Evolutionary conservation across 2,797 vertebrate genomes (phyloP).

Genomic region (Notoglanidium macrostoma): DNA sequence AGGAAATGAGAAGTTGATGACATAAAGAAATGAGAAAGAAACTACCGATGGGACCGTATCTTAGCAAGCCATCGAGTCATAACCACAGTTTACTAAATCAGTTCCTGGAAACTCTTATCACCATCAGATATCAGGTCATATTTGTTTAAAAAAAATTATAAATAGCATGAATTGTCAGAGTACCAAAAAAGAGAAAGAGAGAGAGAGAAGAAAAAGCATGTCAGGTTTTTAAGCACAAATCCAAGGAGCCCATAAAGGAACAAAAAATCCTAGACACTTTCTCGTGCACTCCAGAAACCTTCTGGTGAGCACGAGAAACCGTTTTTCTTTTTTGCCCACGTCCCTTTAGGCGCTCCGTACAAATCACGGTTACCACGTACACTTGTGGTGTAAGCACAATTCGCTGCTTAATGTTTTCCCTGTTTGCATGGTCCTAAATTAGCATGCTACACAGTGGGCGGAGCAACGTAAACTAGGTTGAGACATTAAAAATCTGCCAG

Average conservation of each 20-base stretch:
- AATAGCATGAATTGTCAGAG: neutral
- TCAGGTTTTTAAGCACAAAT: too few species aligned
- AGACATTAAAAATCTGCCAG: neutral
- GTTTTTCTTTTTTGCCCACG: too few species aligned
- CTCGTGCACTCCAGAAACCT: too few species aligned
- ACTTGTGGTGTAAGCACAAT: too few species aligned
- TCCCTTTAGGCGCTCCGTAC: neutral
- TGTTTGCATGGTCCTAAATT: neutral
- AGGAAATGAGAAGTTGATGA: neutral
- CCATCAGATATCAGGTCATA: neutral
- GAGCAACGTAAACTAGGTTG: too few species aligned
- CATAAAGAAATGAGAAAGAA: neutral
- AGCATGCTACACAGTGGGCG: neutral
- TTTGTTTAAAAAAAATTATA: neutral
- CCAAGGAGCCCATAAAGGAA: too few species aligned
- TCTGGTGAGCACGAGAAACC: too few species aligned
- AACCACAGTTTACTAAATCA: neutral
- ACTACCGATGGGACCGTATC: neutral
- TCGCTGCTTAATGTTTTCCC: neutral
- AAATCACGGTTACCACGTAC: neutral
- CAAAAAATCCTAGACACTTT: too few species aligned
- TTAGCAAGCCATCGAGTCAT: constrained; percentile 27
- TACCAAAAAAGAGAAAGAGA: neutral
- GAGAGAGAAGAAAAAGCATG: neutral
- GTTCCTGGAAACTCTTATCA: constrained; percentile 1